Base-by-base conservation (phyloP, 2,888 invertebrate species). In the Ptychoptera albimana region DNA sequence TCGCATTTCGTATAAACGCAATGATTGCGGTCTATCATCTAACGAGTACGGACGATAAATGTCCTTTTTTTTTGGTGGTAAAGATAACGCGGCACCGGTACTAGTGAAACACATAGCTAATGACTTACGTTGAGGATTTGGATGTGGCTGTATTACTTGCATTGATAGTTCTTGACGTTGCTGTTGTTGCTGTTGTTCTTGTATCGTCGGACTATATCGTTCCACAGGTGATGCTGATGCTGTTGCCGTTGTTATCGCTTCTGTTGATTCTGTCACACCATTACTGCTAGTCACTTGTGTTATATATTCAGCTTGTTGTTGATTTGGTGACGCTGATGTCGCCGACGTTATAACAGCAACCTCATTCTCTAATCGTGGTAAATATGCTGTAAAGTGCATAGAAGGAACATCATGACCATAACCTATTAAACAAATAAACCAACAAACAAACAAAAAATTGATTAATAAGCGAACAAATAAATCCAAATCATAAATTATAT, bases 11-110 rank as follows among this genome's bases (percentile, higher is more conserved):
- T 60, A 61, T 34, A 72, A 68, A 46, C 73, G 71, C 42, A 56
- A 34, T 13, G 59, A 54, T 29, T 56, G 63, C 13, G 74, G 73
- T 56, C 77, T 76, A 55, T 80, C 78, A 49, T 78, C 82, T 51
- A 83, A 67, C 50, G 85, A 87, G 66, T 89, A 89, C 1, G 89
- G 89, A 49, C 88, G 73, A 64, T 88, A 89, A 55, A 89, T 86
- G 64, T 89, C 88, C 64, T 88, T 87, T 65, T 88, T 88, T 65
- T 88, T 88, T 3, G 88, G 88, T 50, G 89, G 88, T 57, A 88
- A 66, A 46, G 85, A 83, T 23, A 86, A 68, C 35, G 83, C 75
- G n/a, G 82, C 78, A 39, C 84, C 85, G 12, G 85, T 85, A 64
- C 85, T 86, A 43, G 85, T 86, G 63, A 82, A 86, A 59, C 84